Conservation (phyloP, 2,113 vertebrate species). For the Rhinoderma darwinii region DNA sequence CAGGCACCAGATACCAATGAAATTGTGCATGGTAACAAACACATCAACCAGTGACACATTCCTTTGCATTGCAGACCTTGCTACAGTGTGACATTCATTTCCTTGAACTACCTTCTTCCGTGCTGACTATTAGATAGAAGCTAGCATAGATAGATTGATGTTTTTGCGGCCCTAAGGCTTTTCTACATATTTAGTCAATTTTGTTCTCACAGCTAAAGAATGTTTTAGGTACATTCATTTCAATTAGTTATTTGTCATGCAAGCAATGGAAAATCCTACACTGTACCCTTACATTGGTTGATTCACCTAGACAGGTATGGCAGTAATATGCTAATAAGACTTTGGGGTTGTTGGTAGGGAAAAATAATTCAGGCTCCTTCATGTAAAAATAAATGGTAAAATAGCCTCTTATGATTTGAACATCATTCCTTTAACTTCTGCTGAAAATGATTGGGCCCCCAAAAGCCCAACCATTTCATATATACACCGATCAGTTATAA, state of each 20-base stretch:
- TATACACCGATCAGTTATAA: no score
- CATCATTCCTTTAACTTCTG: no score
- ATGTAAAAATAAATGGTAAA: background rate
- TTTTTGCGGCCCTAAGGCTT: slow-evolving; percentile 20
- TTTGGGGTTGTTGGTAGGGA: background rate
- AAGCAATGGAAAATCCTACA: background rate
- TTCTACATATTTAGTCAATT: background rate
- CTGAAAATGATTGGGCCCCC: no score
- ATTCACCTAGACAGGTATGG: background rate
- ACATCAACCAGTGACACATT: slow-evolving; percentile 27
- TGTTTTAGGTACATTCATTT: slow-evolving; percentile 10
- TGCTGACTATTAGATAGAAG: slow-evolving; percentile 26
- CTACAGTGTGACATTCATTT: background rate
- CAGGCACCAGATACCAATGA: slow-evolving; percentile 65
- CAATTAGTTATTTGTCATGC: background rate
- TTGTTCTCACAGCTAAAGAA: slow-evolving; percentile 16
- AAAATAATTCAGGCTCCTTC: background rate
- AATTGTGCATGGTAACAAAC: slow-evolving; percentile 60
- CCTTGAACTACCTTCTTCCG: slow-evolving; percentile 20
- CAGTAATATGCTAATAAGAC: background rate
- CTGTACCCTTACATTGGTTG: background rate
- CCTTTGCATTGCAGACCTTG: slow-evolving; percentile 13
- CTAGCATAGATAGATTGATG: background rate
- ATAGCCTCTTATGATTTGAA: no score
- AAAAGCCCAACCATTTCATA: no score